phyloP scores from a whole-genome alignment of 2,888 invertebrate genomes.

The Adineta ricciae region DNA sequence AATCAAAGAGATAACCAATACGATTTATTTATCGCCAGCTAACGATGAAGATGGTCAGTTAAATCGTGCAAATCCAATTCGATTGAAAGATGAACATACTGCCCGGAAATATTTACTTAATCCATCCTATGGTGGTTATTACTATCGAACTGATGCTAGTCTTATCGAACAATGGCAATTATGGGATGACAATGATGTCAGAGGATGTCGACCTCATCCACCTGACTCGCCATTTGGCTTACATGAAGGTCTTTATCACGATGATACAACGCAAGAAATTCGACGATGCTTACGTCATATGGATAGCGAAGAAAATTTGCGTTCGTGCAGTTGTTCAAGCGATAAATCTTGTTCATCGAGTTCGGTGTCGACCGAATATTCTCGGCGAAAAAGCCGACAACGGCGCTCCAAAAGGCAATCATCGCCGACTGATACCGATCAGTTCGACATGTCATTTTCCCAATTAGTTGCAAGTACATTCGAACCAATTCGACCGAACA shows the following conservation, averaged over 20 bases:
- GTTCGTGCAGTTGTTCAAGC: neutral
- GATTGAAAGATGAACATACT: neutral
- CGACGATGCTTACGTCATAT: neutral
- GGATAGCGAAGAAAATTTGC: neutral
- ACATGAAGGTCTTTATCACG: conserved; percentile 15
- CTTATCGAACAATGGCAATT: neutral
- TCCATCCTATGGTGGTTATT: neutral
- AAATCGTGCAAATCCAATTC: neutral
- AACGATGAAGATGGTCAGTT: neutral
- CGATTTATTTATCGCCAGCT: neutral
- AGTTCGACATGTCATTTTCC: neutral
- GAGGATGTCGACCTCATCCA: neutral
- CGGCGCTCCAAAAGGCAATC: neutral
- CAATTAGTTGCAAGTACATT: neutral
- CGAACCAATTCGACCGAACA: neutral
- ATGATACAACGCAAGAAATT: conserved; percentile 1
- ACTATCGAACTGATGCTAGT: neutral
- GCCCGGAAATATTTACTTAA: neutral
- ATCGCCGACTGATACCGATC: neutral
- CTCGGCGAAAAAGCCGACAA: neutral
- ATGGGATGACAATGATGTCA: neutral
- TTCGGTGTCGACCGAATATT: neutral
- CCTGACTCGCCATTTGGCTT: neutral
- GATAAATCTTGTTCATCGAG: neutral
- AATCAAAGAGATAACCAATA: neutral